Conservation (phyloP, 2,888 invertebrate genomes). For the Aporophyla lueneburgensis region DNA sequence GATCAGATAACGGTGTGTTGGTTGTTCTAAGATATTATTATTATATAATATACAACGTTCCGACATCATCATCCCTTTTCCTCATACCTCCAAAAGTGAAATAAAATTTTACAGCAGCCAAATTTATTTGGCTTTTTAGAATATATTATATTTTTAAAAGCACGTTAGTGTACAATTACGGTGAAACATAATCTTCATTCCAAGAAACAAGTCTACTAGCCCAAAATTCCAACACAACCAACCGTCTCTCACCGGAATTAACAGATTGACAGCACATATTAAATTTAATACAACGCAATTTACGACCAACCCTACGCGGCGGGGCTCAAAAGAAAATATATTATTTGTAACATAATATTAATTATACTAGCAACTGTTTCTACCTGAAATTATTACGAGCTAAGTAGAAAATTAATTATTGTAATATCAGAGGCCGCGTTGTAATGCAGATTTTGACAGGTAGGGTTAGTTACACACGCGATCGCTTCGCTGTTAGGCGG, state of each 20-base stretch:
- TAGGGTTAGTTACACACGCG: constrained; percentile 59
- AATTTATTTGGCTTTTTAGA: too few relatives aligned
- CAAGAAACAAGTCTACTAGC: not conserved
- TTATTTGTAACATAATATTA: constrained; percentile 74
- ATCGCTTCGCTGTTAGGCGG: constrained; percentile 27
- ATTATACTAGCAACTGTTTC: constrained; percentile 71
- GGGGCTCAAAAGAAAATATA: constrained; percentile 70
- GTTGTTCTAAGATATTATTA: too few relatives aligned
- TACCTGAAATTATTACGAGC: constrained; percentile 70
- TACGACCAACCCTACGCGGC: constrained; percentile 69
- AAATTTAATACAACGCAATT: constrained; percentile 67
- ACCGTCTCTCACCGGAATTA: constrained; percentile 19
- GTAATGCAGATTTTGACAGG: constrained; percentile 71
- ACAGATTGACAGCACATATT: constrained; percentile 68
- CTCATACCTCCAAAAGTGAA: too few relatives aligned
- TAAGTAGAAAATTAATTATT: constrained; percentile 73
- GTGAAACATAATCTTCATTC: not conserved
- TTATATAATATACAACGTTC: too few relatives aligned
- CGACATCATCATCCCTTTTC: too few relatives aligned
- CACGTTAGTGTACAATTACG: not conserved
- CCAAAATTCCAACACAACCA: constrained; percentile 1
- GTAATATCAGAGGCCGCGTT: constrained; percentile 55
- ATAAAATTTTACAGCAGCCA: too few relatives aligned
- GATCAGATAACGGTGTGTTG: too few relatives aligned
- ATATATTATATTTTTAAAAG: too few relatives aligned